Conservation (phyloP, 2,797 vertebrate genomes). For the Urophycis tenuis region DNA sequence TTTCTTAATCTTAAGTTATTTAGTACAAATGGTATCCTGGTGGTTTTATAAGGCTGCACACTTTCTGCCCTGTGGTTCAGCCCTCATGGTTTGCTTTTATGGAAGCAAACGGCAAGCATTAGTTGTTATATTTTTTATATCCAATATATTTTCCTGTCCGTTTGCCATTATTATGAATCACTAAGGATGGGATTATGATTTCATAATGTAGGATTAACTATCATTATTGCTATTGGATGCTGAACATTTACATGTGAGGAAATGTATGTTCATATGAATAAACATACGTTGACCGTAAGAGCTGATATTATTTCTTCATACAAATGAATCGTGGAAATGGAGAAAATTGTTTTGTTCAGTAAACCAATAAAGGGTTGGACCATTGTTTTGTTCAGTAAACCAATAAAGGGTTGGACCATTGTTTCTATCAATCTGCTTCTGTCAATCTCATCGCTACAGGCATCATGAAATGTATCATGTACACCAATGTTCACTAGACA, state of each 20-base stretch:
- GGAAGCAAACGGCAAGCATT: neutral
- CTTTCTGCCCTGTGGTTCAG: neutral
- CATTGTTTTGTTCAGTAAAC: neutral
- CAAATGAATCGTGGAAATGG: no score
- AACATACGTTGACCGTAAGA: neutral
- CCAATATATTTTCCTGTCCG: neutral
- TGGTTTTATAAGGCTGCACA: neutral
- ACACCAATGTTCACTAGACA: neutral
- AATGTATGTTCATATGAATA: neutral
- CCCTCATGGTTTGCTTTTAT: neutral
- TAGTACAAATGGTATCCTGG: slow-evolving; percentile 38
- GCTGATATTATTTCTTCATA: neutral
- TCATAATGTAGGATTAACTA: neutral
- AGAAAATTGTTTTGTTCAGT: neutral
- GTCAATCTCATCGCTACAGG: neutral
- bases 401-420: neutral
- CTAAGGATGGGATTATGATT: neutral
- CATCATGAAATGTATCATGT: neutral
- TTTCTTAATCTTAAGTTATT: slow-evolving; percentile 52
- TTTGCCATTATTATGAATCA: neutral
- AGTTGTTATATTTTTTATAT: neutral
- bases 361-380: neutral
- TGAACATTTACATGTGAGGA: neutral
- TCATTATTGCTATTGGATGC: neutral
- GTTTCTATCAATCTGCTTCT: neutral